phyloP scores from a whole-genome alignment of 1,140 invertebrate genomes.

The Colletes gigas region DNA sequence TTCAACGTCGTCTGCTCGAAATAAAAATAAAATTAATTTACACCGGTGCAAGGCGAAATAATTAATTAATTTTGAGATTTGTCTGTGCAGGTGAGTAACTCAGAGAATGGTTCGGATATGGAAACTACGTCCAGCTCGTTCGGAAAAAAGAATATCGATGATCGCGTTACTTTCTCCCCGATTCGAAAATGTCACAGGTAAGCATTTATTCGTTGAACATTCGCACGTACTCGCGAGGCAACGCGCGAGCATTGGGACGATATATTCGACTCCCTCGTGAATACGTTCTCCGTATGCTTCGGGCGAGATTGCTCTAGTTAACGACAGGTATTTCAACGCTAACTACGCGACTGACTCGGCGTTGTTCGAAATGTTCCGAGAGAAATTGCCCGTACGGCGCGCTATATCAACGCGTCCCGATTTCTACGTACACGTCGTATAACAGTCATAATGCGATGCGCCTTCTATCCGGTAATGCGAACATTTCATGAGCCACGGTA shows the following conservation, averaged over 20 bases:
- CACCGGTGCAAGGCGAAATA: too few species aligned
- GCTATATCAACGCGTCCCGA: slow-evolving; percentile 42
- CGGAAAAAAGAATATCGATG: background rate
- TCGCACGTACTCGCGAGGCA: slow-evolving; percentile 45
- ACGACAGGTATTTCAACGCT: slow-evolving; percentile 60
- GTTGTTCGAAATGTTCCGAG: slow-evolving; percentile 59
- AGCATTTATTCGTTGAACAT: slow-evolving; percentile 53
- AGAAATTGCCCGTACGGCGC: slow-evolving; percentile 52
- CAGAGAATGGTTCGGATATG: background rate
- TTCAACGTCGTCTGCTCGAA: too few species aligned
- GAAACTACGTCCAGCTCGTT: background rate
- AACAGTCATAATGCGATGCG: slow-evolving; percentile 27
- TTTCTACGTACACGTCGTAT: slow-evolving; percentile 33
- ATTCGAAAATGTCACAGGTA: slow-evolving; percentile 44
- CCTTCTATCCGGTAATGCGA: slow-evolving; percentile 1
- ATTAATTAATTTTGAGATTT: too few species aligned
- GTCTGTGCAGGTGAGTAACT: background rate
- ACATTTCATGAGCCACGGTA: slow-evolving; percentile 37
- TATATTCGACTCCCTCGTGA: slow-evolving; percentile 58
- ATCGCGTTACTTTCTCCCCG: slow-evolving; percentile 24
- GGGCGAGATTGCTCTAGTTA: slow-evolving; percentile 63
- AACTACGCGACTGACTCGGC: slow-evolving; percentile 58
- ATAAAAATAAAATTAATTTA: too few species aligned
- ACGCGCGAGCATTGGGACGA: slow-evolving; percentile 37
- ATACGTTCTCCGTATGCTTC: slow-evolving; percentile 55